Conservation (phyloP, 37 sponge, comb jelly and placozoan species). For the Eunapius fragilis region DNA sequence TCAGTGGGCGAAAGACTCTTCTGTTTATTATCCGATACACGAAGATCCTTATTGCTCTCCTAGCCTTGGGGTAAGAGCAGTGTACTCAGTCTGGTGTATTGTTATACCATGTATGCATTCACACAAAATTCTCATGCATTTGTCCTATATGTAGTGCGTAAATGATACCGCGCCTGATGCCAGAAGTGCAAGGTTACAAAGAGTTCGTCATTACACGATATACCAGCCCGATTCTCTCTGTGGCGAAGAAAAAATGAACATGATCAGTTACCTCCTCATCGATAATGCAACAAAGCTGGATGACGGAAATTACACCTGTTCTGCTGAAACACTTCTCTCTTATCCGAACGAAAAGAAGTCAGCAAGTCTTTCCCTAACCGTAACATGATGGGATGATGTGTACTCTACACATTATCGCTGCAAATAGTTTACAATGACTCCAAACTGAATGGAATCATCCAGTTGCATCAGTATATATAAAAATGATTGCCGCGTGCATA, state of each 20-base stretch:
- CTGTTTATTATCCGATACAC: not conserved
- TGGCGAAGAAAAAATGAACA: not conserved
- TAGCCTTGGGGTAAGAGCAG: not conserved
- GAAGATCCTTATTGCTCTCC: not conserved
- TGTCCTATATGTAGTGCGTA: not conserved
- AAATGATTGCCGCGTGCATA: too few relatives aligned
- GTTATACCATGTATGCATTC: not conserved
- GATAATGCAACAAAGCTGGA: slow-evolving; percentile 45
- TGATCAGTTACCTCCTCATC: slow-evolving; percentile 30
- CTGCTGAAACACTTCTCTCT: not conserved
- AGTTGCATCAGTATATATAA: too few relatives aligned
- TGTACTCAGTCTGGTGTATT: too few relatives aligned
- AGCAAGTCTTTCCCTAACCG: not conserved
- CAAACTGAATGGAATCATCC: too few relatives aligned
- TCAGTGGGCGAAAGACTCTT: not conserved
- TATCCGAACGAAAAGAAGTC: not conserved
- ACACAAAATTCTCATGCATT: too few relatives aligned
- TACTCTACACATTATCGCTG: too few relatives aligned
- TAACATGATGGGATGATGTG: not conserved
- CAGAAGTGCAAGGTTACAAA: not conserved
- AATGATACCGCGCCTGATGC: not conserved
- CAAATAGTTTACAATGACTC: too few relatives aligned
- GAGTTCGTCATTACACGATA: not conserved
- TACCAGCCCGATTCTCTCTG: not conserved
- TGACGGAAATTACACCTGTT: not conserved